Percentiles rank a stretch among this genome's conserved stretches.
Evolutionary conservation across 2,888 invertebrate genomes (phyloP).

Genomic region (Panopea generosa): DNA sequence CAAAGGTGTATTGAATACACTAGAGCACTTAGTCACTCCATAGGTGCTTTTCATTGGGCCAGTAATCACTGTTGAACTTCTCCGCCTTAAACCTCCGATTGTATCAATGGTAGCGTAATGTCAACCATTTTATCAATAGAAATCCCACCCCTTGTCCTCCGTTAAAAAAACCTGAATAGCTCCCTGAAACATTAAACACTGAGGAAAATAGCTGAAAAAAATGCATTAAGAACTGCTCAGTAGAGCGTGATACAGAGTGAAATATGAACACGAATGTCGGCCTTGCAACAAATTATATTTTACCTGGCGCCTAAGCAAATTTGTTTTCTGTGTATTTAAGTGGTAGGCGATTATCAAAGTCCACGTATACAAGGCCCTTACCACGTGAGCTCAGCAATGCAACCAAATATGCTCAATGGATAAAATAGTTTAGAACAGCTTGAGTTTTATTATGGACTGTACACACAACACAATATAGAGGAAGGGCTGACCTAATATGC

Average conservation of each 20-base stretch:
- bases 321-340: conserved; percentile 50
- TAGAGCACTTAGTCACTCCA: conserved; percentile 60
- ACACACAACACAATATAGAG: too few relatives aligned
- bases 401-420: too few relatives aligned
- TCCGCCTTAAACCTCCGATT: conserved; percentile 53
- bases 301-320: conserved; percentile 54
- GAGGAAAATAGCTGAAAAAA: conserved; percentile 3
- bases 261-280: conserved; percentile 18
- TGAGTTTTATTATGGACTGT: too few relatives aligned
- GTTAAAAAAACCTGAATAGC: conserved; percentile 17
- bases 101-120: conserved; percentile 63
- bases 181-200: conserved; percentile 4
- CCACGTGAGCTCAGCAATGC: too few relatives aligned
- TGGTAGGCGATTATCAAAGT: conserved; percentile 21
- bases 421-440: too few relatives aligned
- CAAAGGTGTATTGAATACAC: conserved; percentile 54
- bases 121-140: conserved; percentile 59
- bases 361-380: neutral
- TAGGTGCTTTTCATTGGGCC: conserved; percentile 62
- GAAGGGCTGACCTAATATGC: too few relatives aligned
- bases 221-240: conserved; percentile 24
- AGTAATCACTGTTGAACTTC: conserved; percentile 61
- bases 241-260: conserved; percentile 37
- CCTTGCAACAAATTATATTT: conserved; percentile 31
- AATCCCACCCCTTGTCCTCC: conserved; percentile 60